Evolutionary conservation across 1,140 invertebrate genomes (phyloP).

Genomic region (Nephotettix cincticeps): DNA sequence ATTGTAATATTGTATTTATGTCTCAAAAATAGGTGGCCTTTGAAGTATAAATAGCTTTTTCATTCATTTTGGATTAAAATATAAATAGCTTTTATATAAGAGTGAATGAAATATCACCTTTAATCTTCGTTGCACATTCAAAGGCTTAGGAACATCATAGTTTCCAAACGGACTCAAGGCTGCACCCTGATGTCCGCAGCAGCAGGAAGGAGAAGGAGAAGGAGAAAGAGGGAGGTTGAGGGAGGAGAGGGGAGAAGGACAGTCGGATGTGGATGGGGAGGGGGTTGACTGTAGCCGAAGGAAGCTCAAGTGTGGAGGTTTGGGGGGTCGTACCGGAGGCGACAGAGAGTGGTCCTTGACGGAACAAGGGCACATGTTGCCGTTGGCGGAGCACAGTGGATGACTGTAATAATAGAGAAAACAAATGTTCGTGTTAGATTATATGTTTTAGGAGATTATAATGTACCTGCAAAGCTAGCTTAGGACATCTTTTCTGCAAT

Average conservation of each 20-base stretch:
- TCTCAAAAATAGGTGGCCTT: too few relatives aligned
- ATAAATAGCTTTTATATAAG: neutral
- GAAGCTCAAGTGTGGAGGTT: conserved; percentile 49
- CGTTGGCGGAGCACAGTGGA: neutral
- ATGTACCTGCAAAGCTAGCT: too few relatives aligned
- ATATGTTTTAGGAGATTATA: too few relatives aligned
- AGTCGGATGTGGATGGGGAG: neutral
- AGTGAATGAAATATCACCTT: neutral
- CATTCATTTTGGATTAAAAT: neutral
- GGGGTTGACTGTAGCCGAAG: neutral
- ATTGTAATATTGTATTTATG: too few relatives aligned
- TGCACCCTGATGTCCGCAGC: conserved; percentile 33
- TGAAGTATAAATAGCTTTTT: neutral
- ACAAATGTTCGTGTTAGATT: too few relatives aligned
- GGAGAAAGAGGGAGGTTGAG: neutral
- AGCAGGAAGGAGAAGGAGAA: conserved; percentile 30
- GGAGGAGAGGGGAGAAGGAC: neutral
- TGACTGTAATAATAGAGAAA: neutral
- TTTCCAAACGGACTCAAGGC: conserved; percentile 61
- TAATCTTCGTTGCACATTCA: neutral
- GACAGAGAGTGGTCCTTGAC: conserved; percentile 30
- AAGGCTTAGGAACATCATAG: conserved; percentile 68
- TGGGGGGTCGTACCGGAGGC: conserved; percentile 58
- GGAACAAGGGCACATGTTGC: neutral
- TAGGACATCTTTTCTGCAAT: conserved; percentile 31